Base-by-base conservation (phyloP, 2,888 invertebrate genomes). In the Encarsia formosa region DNA sequence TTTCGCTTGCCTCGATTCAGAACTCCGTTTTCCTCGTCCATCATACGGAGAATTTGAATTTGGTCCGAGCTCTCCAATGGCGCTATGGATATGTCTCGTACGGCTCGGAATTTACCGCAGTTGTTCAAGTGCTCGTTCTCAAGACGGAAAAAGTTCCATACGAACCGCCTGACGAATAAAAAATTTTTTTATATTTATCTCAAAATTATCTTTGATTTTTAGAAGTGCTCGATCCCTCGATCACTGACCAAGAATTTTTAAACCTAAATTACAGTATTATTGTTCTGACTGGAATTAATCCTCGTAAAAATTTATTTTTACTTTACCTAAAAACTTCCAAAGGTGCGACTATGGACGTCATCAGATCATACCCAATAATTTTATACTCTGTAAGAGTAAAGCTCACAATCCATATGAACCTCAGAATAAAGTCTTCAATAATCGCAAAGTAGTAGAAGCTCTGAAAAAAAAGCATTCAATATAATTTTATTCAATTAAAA, bases 121-220 rank as follows among this genome's bases (percentile, higher is more conserved):
- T 99, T 99, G 78, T 99, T 99, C 34, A 99, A 78, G 75, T 99
- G 99, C 72, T 99, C 99, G 79, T 99, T 99, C 78, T 99, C 99
- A 66, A 99, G 75, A 0, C 99, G 97, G 80, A 99, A 97, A 77
- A 94, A 99, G 77, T 99, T 99, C 99, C 99, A 99, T 40, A 99
- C 85, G 76, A 98, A 99, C 49, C 98, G 84, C 68, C 91, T 89
- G 71, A 13, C 67, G 67, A 56, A 54, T 4, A 19, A 43, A 42
- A 26, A 29, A 23, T 15, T 8, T 8, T 26, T 26, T 26, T 26
- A 26, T 26, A 8, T 26, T 26, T 26, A 26, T 8, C 26, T 8
- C 6, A 11, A 26, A 26, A 42, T 34, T 42, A 45, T 45, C n/a
- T n/a, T n/a, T n/a, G n/a, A n/a, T n/a, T n/a, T n/a, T n/a, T n/a